These are phyloP conservation scores for Decapterus maruadsi DNA, from an alignment of 2,797 vertebrate species.

Conservation along the genomic window DNA sequence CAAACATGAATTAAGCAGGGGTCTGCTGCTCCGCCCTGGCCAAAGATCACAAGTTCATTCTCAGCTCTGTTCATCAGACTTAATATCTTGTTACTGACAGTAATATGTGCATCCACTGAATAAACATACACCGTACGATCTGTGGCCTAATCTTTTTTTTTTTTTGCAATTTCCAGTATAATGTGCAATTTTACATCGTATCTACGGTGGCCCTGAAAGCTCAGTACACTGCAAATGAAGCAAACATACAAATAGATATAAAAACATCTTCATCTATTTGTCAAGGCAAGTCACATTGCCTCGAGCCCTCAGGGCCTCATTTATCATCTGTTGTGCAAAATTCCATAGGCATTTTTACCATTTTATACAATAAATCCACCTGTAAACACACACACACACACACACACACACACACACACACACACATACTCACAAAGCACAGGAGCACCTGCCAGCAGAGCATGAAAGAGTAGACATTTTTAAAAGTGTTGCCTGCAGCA, in stretches of 20 bases:
- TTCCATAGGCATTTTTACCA: background rate
- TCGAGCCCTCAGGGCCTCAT: background rate
- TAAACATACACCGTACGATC: too few relatives aligned
- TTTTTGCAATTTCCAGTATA: too few relatives aligned
- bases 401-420: background rate
- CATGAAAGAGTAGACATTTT: slow-evolving; percentile 35
- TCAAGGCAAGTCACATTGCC: too few relatives aligned
- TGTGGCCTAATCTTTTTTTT: background rate
- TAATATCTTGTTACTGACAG: background rate
- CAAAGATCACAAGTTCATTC: background rate
- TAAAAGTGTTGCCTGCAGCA: slow-evolving; percentile 58
- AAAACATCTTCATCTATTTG: too few relatives aligned
- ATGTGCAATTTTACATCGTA: too few relatives aligned
- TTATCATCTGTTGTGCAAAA: slow-evolving; percentile 11
- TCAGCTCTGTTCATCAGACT: background rate
- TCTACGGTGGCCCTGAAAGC: too few relatives aligned
- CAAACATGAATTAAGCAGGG: slow-evolving; percentile 1
- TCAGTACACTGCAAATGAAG: too few relatives aligned
- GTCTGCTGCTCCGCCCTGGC: background rate
- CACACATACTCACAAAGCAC: slow-evolving; percentile 2
- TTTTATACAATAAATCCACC: slow-evolving; percentile 7
- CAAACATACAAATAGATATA: too few relatives aligned
- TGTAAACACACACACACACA: slow-evolving; percentile 9
- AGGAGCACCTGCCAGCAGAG: slow-evolving; percentile 39
- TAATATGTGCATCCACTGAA: background rate